Percentiles rank a stretch among this genome's conserved stretches.
These are phyloP conservation scores for Corvus moneduloides DNA, from an alignment of 2,113 vertebrate species.

Conservation along the genomic window DNA sequence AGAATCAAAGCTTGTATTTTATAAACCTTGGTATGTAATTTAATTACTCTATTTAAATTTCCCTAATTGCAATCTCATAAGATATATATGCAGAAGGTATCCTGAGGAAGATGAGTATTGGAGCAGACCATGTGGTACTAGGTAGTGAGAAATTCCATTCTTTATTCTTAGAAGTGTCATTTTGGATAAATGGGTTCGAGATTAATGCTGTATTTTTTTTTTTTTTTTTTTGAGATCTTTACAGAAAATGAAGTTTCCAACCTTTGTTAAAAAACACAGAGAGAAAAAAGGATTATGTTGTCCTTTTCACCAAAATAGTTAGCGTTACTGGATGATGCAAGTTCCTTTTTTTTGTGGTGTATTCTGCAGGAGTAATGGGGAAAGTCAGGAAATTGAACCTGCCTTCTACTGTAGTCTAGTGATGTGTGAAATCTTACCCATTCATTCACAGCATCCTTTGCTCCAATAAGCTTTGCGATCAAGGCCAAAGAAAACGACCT, in stretches of 20 bases:
- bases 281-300: not conserved
- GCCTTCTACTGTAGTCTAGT: not conserved
- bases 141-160: not conserved
- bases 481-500: slow-evolving; percentile 95
- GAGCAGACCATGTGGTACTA: not conserved
- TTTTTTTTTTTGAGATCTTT: not conserved
- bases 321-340: not conserved
- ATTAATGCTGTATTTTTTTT: not conserved
- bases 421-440: not conserved
- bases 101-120: not conserved
- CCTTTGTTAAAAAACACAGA: not conserved
- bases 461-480: slow-evolving; percentile 97
- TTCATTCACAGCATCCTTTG: slow-evolving; percentile 85
- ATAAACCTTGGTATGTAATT: not conserved
- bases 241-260: not conserved
- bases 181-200: not conserved
- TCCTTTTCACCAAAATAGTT: not conserved
- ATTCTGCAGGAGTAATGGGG: not conserved
- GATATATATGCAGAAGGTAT: not conserved
- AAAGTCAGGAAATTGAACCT: not conserved
- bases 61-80: not conserved
- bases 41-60: not conserved
- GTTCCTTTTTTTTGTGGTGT: not conserved
- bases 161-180: not conserved
- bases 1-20: not conserved